These are phyloP conservation scores for Onychomys torridus DNA, from an alignment of 2,797 vertebrate genomes.

Conservation along the genomic window DNA sequence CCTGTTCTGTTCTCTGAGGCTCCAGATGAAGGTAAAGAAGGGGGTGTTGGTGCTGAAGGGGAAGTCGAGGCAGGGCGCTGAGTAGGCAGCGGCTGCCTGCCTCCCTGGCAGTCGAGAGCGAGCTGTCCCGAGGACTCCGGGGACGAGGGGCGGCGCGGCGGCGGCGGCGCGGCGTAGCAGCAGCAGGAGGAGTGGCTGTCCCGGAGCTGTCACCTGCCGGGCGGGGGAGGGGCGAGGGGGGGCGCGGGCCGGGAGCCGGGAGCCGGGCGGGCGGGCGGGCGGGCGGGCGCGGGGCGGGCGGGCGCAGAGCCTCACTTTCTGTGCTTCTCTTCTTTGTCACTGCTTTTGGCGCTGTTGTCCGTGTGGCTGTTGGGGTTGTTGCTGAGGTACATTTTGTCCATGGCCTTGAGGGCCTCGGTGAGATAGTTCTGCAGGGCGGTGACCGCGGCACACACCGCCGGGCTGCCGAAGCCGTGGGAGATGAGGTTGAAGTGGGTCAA, in stretches of 20 bases:
- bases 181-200: slow-evolving; percentile 75
- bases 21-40: slow-evolving; percentile 82
- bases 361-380: slow-evolving; percentile 99
- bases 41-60: slow-evolving; percentile 55
- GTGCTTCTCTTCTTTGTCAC: slow-evolving; percentile 99
- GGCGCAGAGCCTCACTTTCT: slow-evolving; percentile 94
- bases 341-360: slow-evolving; percentile 97
- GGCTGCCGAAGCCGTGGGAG: slow-evolving; percentile 99
- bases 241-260: background rate
- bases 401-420: slow-evolving; percentile 99
- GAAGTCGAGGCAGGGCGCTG: slow-evolving; percentile 59
- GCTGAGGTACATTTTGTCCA: slow-evolving; percentile 99
- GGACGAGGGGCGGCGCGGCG: slow-evolving; percentile 85
- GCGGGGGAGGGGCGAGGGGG: slow-evolving; percentile 64
- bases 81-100: slow-evolving; percentile 58
- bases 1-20: slow-evolving; percentile 87
- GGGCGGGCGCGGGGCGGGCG: slow-evolving; percentile 29
- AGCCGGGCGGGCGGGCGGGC: background rate
- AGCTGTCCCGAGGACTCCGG: slow-evolving; percentile 87
- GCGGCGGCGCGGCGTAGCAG: slow-evolving; percentile 76
- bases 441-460: slow-evolving; percentile 97
- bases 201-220: slow-evolving; percentile 73
- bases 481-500: slow-evolving; percentile 99
- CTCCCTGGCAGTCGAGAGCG: slow-evolving; percentile 81
- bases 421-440: slow-evolving; percentile 99